These are phyloP conservation scores for Philereme transversata DNA, from an alignment of 2,888 invertebrate genomes.

Conservation along the genomic window DNA sequence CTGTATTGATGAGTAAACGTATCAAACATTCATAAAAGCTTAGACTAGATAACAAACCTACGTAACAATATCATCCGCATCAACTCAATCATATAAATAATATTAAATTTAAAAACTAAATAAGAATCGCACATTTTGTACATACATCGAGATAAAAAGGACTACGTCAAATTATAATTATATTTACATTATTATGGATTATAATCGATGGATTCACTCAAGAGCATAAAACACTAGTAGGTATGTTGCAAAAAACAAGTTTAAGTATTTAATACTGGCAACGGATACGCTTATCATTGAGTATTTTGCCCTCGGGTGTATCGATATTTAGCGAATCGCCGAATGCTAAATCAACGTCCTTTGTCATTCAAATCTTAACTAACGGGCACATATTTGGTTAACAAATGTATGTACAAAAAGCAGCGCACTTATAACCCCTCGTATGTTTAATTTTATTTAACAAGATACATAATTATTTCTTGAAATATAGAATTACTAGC, in stretches of 20 bases:
- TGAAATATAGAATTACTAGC: too few species aligned
- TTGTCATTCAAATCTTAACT: too few species aligned
- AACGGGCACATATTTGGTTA: too few species aligned
- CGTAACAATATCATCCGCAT: slow-evolving; percentile 17
- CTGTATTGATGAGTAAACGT: slow-evolving; percentile 37
- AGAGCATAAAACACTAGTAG: background rate
- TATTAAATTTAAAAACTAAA: background rate
- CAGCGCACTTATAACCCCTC: too few species aligned
- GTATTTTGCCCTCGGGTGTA: background rate
- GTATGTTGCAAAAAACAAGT: background rate
- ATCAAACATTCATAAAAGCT: slow-evolving; percentile 38
- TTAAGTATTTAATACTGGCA: background rate
- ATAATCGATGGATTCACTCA: background rate
- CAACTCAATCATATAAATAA: slow-evolving; percentile 16
- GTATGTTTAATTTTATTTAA: too few species aligned
- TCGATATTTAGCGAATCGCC: background rate
- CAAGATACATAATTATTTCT: too few species aligned
- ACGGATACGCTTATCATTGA: background rate
- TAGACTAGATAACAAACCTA: slow-evolving; percentile 41
- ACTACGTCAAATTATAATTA: background rate
- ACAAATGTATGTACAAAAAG: too few species aligned
- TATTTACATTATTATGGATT: background rate
- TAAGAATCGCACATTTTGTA: slow-evolving; percentile 3
- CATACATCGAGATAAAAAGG: slow-evolving; percentile 4
- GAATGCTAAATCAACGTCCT: too few species aligned